Percentiles rank a stretch among this genome's conserved stretches.
Conservation (phyloP, 2,888 invertebrate genomes). For the Fragum sueziense region DNA sequence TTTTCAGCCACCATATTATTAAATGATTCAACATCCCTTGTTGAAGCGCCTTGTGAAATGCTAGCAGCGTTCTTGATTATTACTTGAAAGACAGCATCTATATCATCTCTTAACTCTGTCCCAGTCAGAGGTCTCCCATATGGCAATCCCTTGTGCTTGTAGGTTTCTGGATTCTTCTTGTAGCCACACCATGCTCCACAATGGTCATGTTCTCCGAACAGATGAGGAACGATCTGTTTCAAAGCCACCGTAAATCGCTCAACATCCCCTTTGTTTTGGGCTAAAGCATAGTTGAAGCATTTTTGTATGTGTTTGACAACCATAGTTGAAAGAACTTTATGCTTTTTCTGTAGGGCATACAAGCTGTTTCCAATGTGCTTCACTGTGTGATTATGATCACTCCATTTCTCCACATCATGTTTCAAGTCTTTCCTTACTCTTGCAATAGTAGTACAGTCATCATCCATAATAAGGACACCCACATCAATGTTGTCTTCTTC, state of each 20-base stretch:
- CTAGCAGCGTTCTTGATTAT: slow-evolving; percentile 30
- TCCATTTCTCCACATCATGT: slow-evolving; percentile 26
- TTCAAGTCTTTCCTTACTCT: slow-evolving; percentile 18
- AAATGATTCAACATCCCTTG: slow-evolving; percentile 31
- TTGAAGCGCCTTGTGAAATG: slow-evolving; percentile 38
- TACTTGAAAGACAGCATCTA: slow-evolving; percentile 14
- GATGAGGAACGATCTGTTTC: slow-evolving; percentile 25
- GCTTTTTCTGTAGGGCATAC: slow-evolving; percentile 26
- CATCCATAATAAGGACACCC: slow-evolving; percentile 33
- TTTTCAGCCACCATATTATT: slow-evolving; percentile 34
- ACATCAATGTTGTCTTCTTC: slow-evolving; percentile 23
- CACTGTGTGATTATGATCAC: slow-evolving; percentile 35
- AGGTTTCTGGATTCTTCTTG: slow-evolving; percentile 12
- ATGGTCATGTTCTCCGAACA: slow-evolving; percentile 28
- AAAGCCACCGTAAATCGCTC: slow-evolving; percentile 11
- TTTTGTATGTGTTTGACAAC: slow-evolving; percentile 34
- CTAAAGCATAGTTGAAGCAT: slow-evolving; percentile 34
- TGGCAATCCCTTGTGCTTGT: slow-evolving; percentile 30
- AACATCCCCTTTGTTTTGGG: slow-evolving; percentile 29
- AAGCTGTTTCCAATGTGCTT: slow-evolving; percentile 28
- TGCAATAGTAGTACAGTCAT: slow-evolving; percentile 38
- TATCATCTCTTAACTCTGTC: slow-evolving; percentile 11
- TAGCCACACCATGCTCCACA: slow-evolving; percentile 30
- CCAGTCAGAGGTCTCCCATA: slow-evolving; percentile 32
- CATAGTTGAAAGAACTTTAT: slow-evolving; percentile 26